Evolutionary conservation across 1,140 invertebrate species (phyloP).

Genomic region (Drosophila ercepeae): DNA sequence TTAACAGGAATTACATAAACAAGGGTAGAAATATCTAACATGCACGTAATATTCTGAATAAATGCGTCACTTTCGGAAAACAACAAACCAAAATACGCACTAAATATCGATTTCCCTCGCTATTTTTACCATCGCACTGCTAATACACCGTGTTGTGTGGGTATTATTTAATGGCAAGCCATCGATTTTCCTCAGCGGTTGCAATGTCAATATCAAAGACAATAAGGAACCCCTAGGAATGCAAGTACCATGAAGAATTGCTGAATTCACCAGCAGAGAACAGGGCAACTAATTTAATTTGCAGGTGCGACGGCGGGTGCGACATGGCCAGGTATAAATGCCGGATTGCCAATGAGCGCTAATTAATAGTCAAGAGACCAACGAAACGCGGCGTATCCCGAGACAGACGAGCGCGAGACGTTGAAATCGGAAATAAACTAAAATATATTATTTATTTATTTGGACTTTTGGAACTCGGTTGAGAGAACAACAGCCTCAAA

Average conservation of each 20-base stretch:
- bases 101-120: constrained; percentile 15
- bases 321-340: constrained; percentile 75
- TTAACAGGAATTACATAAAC: constrained; percentile 49
- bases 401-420: constrained; percentile 38
- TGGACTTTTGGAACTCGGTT: background rate
- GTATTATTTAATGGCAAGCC: constrained; percentile 45
- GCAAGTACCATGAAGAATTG: constrained; percentile 11
- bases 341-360: constrained; percentile 65
- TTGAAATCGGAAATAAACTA: constrained; percentile 8
- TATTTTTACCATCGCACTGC: constrained; percentile 51
- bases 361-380: constrained; percentile 72
- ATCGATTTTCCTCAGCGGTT: constrained; percentile 50
- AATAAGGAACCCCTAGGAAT: constrained; percentile 56
- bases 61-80: constrained; percentile 52
- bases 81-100: constrained; percentile 29
- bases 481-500: constrained; percentile 41
- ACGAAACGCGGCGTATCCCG: constrained; percentile 65
- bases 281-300: constrained; percentile 71
- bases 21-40: background rate
- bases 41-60: constrained; percentile 43
- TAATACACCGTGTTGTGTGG: constrained; percentile 63
- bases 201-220: constrained; percentile 80
- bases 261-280: constrained; percentile 45
- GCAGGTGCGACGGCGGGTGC: constrained; percentile 16
- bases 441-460: background rate